Percentiles rank a stretch among this genome's conserved stretches.
These are phyloP conservation scores for Anarhynchus alexandrinus DNA, from an alignment of 2,113 vertebrate species.

Conservation along the genomic window DNA sequence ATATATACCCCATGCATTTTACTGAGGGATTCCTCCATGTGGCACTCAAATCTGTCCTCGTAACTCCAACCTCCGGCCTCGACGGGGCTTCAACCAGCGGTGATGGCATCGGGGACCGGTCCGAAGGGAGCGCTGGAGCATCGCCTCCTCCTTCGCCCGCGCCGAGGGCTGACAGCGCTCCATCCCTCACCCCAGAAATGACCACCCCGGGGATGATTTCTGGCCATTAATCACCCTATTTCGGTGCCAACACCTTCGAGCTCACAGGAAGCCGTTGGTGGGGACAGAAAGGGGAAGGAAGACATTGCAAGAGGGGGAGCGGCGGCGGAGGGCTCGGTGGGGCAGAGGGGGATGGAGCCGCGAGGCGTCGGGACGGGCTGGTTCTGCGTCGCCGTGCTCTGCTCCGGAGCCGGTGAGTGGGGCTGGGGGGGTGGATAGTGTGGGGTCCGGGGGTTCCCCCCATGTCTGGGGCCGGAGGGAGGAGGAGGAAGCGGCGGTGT, in stretches of 20 bases:
- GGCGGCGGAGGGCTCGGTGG: rapidly evolving
- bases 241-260: neutral
- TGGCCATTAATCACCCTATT: neutral
- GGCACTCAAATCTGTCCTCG: neutral
- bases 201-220: neutral
- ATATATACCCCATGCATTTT: rapidly evolving
- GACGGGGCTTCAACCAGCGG: rapidly evolving
- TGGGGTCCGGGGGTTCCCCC: neutral
- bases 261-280: neutral
- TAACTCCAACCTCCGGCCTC: neutral
- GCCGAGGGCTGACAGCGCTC: rapidly evolving
- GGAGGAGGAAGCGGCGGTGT: neutral
- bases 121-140: neutral
- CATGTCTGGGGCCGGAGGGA: neutral
- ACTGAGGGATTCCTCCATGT: rapidly evolving
- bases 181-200: neutral
- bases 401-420: neutral
- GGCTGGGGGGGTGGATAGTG: rapidly evolving
- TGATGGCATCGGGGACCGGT: rapidly evolving
- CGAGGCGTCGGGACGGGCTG: neutral
- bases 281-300: constrained; percentile 28
- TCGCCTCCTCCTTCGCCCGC: rapidly evolving
- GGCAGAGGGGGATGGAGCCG: neutral
- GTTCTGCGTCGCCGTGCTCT: neutral
- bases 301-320: neutral